Percentiles rank a stretch among this genome's conserved stretches.
These are phyloP conservation scores for Rhea pennata DNA, from an alignment of 2,113 vertebrate species.

Conservation along the genomic window DNA sequence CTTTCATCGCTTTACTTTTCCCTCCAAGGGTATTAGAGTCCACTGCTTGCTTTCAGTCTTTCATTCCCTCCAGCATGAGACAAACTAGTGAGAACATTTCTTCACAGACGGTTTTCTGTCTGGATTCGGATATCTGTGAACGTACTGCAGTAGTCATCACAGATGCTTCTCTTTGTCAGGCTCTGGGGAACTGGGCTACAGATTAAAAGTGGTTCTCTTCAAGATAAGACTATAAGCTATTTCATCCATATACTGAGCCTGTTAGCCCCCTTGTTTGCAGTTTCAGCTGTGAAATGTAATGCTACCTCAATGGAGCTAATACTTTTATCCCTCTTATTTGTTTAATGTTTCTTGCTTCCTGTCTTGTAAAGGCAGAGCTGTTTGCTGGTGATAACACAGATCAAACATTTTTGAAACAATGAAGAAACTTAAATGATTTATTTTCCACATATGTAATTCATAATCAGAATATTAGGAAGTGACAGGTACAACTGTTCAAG, in stretches of 20 bases:
- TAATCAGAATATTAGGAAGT: background rate
- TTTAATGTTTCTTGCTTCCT: constrained; percentile 55
- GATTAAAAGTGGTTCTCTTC: background rate
- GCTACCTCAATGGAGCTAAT: background rate
- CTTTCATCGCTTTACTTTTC: background rate
- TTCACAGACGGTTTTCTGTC: background rate
- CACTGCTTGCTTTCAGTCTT: background rate
- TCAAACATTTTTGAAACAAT: constrained; percentile 55
- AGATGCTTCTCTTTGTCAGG: background rate
- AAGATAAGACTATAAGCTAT: background rate
- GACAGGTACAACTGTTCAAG: constrained; percentile 4
- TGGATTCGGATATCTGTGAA: background rate
- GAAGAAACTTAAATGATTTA: constrained; percentile 2
- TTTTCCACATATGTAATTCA: constrained; percentile 33
- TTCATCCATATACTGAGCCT: background rate
- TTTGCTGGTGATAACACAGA: constrained; percentile 48
- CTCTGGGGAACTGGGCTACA: background rate
- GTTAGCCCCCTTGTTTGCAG: background rate
- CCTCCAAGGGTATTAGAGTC: background rate
- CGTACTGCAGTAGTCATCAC: background rate
- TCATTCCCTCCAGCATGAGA: background rate
- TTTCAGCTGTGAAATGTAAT: background rate
- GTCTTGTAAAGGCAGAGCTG: background rate
- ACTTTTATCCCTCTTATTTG: constrained; percentile 29
- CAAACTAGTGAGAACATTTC: background rate